Conservation (phyloP, 1,140 invertebrate genomes). For the Drosophila sucinea region DNA sequence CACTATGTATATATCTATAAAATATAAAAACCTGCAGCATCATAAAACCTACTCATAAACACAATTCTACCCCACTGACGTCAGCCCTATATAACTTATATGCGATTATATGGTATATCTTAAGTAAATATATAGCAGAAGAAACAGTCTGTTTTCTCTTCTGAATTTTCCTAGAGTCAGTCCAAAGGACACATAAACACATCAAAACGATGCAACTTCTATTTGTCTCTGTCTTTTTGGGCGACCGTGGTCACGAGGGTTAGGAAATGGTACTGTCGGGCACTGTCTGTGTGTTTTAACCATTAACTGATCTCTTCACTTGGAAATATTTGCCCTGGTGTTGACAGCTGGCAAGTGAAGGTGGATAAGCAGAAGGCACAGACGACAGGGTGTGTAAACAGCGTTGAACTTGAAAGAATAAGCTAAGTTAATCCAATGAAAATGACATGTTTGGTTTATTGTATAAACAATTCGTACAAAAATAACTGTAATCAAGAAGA, state of each 20-base stretch:
- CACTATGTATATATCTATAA: slow-evolving; percentile 28
- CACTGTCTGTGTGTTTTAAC: not conserved
- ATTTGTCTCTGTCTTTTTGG: not conserved
- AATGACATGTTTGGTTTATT: slow-evolving; percentile 9
- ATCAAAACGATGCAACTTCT: not conserved
- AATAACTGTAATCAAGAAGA: too few relatives aligned
- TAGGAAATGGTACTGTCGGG: slow-evolving; percentile 40
- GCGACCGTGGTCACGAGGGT: slow-evolving; percentile 52
- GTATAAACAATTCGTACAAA: not conserved
- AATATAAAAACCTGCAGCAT: slow-evolving; percentile 24
- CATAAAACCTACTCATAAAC: slow-evolving; percentile 43
- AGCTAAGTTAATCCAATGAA: not conserved
- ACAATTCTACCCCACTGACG: slow-evolving; percentile 42
- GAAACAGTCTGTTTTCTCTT: not conserved
- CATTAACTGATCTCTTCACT: not conserved
- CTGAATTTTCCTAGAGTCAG: not conserved
- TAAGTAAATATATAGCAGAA: slow-evolving; percentile 1
- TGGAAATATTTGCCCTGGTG: slow-evolving; percentile 42
- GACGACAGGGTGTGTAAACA: slow-evolving; percentile 39
- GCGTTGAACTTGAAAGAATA: slow-evolving; percentile 47
- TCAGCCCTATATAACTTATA: slow-evolving; percentile 37
- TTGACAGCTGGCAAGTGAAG: slow-evolving; percentile 52
- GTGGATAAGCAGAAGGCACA: not conserved
- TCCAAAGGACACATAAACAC: slow-evolving; percentile 47
- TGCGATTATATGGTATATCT: slow-evolving; percentile 3